Base-by-base conservation (phyloP, 1,140 invertebrate genomes). In the Spodoptera frugiperda region DNA sequence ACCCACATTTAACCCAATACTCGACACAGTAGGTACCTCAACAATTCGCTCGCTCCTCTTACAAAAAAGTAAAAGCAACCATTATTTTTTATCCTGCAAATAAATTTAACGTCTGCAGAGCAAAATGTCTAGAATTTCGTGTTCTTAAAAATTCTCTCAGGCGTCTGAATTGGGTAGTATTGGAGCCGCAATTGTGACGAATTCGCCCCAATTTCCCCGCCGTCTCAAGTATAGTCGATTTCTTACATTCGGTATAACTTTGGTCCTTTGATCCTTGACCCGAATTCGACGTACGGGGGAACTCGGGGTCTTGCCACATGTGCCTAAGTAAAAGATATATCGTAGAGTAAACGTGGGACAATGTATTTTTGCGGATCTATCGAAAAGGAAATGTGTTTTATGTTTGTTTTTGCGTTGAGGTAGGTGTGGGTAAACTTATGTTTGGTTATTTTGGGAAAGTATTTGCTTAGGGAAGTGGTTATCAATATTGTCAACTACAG, bases 181-280 rank as follows among this genome's bases (percentile, higher is more conserved):
- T 53, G 8, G 14, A 48, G 49, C 61, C 17, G 25, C 51, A 17
- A 76, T 65, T 67, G 61, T 76, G 61, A 63, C 61, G 49, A 68
- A 68, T 65, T 76, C 51, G 59, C 21, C 59, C 49, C 74, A 76
- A 76, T 76, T 67, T 67, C 63, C 12, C 10, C 21, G 46, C 8
- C 54, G 70, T 48, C 48, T 33, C 46, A 21, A 63, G 57, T 74
- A 63, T 14, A 49, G 25, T 33, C 46, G 57, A 61, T 65, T 54
- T 51, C 17, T 30, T 49, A 74, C 57, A 74, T 30, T 33, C 17
- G 30, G 11, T 39, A 71, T 53, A 71, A 51, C n/a, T 67, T 59
- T 21, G 44, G 72, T 63, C 61, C 39, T 55, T 68, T 67, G 51
- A 76, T 76, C 61, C 74, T 76, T 76, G 74, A 65, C 74, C 61